Percentiles rank a stretch among this genome's conserved stretches.
Conservation (phyloP, 2,113 vertebrate species). For the Poecilia latipinna region DNA sequence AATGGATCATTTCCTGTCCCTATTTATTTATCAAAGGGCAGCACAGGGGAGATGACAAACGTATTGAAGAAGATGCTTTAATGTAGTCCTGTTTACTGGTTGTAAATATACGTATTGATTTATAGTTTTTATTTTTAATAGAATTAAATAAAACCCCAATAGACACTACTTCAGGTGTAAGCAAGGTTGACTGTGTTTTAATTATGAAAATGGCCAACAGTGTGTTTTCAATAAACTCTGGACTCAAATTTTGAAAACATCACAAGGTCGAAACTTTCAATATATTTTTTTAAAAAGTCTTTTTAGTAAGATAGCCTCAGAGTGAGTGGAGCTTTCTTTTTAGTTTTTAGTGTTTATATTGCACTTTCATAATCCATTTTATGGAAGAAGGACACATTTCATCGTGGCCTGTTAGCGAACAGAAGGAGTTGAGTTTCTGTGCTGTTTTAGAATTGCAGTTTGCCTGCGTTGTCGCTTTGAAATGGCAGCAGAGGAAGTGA, state of each 20-base stretch:
- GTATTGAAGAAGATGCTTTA: no score
- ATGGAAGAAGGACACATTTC: no score
- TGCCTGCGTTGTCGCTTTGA: no score
- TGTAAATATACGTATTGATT: neutral
- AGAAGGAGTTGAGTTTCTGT: no score
- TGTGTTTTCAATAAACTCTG: neutral
- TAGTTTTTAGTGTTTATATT: neutral
- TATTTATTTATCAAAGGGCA: no score
- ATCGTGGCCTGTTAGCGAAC: no score
- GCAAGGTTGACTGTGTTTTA: neutral
- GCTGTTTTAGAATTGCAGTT: no score
- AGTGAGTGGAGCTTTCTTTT: neutral
- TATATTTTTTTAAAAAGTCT: neutral
- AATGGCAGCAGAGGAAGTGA: no score
- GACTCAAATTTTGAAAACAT: neutral
- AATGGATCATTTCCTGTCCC: no score
- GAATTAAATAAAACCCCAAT: no score
- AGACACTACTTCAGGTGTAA: no score
- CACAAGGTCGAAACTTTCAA: neutral
- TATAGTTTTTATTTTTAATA: neutral
- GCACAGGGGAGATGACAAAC: no score
- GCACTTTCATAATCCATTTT: neutral
- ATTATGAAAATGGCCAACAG: neutral
- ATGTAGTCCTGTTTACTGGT: neutral
- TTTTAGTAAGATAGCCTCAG: neutral